Evolutionary conservation across 2,888 invertebrate genomes (phyloP).

Genomic region (Hydropsyche betteni): DNA sequence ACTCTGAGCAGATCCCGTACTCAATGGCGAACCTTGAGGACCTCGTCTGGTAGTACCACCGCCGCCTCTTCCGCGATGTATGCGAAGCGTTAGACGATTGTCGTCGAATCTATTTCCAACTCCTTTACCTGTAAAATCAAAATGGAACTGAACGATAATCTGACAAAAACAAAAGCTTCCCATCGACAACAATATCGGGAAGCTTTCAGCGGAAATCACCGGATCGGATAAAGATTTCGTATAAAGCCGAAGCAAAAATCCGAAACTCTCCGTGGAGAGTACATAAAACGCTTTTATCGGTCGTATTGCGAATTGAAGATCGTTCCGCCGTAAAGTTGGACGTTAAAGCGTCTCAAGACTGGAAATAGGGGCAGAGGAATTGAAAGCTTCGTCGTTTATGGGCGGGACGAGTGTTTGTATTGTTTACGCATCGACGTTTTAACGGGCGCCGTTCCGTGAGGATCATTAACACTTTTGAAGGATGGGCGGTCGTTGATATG

Average conservation of each 20-base stretch:
- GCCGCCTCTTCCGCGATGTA: conserved; percentile 87
- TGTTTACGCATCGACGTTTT: conserved; percentile 12
- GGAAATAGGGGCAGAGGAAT: conserved; percentile 53
- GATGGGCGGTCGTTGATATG: no score
- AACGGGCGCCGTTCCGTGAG: background rate
- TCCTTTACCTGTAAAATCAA: conserved; percentile 65
- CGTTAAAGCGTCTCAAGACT: conserved; percentile 38
- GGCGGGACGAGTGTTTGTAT: conserved; percentile 41
- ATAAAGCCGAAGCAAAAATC: no score
- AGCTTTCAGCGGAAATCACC: no score
- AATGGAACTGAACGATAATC: background rate
- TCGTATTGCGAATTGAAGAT: conserved; percentile 11
- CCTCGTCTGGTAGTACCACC: conserved; percentile 64
- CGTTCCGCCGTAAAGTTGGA: conserved; percentile 9
- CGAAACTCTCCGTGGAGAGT: no score
- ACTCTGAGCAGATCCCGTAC: conserved; percentile 75
- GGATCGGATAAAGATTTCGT: no score
- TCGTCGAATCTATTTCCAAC: conserved; percentile 84
- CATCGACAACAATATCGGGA: no score
- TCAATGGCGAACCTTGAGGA: conserved; percentile 71
- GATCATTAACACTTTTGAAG: no score
- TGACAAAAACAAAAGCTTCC: background rate
- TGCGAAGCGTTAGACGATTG: conserved; percentile 88
- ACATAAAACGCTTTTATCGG: conserved; percentile 13
- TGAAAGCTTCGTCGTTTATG: conserved; percentile 54